Evolutionary conservation across 2,797 vertebrate species (phyloP).

Genomic region (Mastacembelus armatus): DNA sequence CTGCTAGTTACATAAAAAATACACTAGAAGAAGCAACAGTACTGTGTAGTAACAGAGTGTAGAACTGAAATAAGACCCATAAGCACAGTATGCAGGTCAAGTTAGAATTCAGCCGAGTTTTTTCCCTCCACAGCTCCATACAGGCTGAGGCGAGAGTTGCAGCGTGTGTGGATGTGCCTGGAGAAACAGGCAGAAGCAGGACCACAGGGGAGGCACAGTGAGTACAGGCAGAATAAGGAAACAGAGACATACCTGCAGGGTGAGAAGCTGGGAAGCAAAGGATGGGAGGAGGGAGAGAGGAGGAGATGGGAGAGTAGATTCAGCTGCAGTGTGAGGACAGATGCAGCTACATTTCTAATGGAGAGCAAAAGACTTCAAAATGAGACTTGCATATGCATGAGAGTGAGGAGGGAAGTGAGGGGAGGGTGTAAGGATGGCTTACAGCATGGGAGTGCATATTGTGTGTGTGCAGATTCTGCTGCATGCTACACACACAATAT

Average conservation of each 20-base stretch:
- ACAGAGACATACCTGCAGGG: slow-evolving; percentile 23
- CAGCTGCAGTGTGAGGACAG: slow-evolving; percentile 8
- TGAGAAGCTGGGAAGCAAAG: slow-evolving; percentile 6
- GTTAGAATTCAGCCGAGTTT: too few relatives aligned
- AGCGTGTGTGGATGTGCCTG: background rate
- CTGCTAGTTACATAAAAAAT: too few relatives aligned
- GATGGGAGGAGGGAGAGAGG: background rate
- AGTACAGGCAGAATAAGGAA: slow-evolving; percentile 24
- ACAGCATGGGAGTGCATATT: background rate
- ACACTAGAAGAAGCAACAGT: too few relatives aligned
- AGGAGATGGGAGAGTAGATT: slow-evolving; percentile 15
- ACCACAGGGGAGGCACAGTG: slow-evolving; percentile 21
- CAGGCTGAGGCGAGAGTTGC: background rate
- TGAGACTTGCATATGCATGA: slow-evolving; percentile 16
- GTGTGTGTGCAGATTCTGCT: background rate
- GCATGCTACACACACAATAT: too few relatives aligned
- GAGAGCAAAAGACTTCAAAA: background rate
- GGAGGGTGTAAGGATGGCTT: background rate
- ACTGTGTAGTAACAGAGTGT: background rate
- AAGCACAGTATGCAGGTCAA: slow-evolving; percentile 11
- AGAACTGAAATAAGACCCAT: background rate
- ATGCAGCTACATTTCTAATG: slow-evolving; percentile 3
- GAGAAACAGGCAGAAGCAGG: slow-evolving; percentile 14
- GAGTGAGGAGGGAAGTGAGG: background rate
- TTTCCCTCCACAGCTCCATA: slow-evolving; percentile 2